A percentile compares a stretch with the other conserved stretches of the same genome.
Conservation (phyloP, 2,113 vertebrate species). For the Odocoileus hemionus region DNA sequence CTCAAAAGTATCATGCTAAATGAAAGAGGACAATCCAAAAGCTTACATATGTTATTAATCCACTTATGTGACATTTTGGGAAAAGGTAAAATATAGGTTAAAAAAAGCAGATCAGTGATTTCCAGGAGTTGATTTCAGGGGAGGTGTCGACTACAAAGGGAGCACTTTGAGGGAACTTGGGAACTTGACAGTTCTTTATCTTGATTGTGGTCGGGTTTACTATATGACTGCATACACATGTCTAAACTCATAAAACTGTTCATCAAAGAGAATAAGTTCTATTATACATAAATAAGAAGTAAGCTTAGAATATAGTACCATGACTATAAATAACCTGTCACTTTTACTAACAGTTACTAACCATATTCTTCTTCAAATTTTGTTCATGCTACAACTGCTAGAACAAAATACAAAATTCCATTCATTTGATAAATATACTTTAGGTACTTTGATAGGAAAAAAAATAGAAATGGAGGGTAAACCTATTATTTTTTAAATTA, state of each 20-base stretch:
- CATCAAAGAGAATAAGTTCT: neutral
- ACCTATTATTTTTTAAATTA: neutral
- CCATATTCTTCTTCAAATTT: neutral
- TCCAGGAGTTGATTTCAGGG: neutral
- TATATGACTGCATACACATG: neutral
- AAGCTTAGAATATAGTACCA: neutral
- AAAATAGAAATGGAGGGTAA: neutral
- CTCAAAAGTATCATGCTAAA: neutral
- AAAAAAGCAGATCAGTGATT: neutral
- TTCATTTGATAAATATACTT: neutral
- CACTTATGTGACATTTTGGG: neutral
- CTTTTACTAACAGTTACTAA: neutral
- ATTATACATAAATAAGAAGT: neutral
- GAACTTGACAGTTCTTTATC: neutral
- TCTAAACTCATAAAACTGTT: neutral
- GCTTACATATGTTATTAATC: neutral
- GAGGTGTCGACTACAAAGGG: neutral
- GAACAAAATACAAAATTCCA: neutral
- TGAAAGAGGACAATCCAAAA: neutral
- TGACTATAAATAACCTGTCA: neutral
- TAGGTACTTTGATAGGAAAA: neutral
- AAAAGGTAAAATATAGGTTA: neutral
- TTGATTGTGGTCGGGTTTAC: neutral
- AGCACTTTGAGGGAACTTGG: rapidly evolving
- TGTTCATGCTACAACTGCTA: neutral